These are phyloP conservation scores for Platalea minor DNA, from an alignment of 2,797 vertebrate genomes.

Conservation along the genomic window DNA sequence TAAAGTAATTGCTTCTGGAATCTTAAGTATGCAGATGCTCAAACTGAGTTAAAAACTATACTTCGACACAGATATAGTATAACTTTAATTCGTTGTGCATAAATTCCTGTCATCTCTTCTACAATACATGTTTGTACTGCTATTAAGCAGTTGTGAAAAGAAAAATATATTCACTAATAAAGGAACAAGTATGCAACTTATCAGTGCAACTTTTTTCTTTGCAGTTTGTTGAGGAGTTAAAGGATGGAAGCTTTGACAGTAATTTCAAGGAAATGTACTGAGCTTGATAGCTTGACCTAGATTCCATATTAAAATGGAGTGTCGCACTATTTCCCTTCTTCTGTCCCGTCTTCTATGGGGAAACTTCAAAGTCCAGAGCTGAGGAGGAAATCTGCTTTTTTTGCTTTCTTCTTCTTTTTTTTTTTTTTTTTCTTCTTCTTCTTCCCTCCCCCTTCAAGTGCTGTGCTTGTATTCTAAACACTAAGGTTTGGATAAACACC, in stretches of 20 bases:
- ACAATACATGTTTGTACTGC: neutral
- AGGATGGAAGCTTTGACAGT: constrained; percentile 3
- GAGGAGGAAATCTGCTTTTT: neutral
- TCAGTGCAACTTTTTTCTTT: neutral
- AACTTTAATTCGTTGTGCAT: neutral
- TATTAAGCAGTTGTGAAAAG: neutral
- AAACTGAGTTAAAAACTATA: neutral
- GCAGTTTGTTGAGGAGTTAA: neutral
- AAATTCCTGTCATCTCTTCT: neutral
- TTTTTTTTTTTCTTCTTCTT: no score
- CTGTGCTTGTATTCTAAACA: neutral
- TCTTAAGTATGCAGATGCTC: neutral
- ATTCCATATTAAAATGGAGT: constrained; percentile 9
- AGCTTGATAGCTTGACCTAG: constrained; percentile 30
- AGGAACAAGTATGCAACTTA: neutral
- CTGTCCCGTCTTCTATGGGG: neutral
- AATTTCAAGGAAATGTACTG: neutral
- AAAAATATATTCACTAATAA: neutral
- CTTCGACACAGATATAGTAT: neutral
- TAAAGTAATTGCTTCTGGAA: neutral
- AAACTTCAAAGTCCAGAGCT: neutral
- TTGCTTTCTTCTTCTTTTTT: neutral
- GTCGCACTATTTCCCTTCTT: neutral
- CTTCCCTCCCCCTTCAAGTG: neutral
- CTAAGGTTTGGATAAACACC: neutral